These are phyloP conservation scores for Periophthalmodon schlosseri DNA, from an alignment of 2,113 vertebrate species.

Conservation along the genomic window DNA sequence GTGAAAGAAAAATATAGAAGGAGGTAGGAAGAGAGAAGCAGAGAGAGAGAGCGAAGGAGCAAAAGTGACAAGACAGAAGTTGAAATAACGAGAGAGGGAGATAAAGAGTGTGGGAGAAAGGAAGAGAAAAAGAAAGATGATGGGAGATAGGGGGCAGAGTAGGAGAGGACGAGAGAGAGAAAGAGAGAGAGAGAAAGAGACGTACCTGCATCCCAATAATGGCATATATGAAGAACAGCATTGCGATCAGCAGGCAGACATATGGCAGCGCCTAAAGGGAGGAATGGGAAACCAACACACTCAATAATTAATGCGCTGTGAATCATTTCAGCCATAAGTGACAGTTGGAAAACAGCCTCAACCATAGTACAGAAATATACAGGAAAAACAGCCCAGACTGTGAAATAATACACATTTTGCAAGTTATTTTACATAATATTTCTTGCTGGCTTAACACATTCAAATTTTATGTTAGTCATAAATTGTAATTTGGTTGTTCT, in stretches of 20 bases:
- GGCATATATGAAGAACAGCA: conserved; percentile 98
- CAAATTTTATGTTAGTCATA: too few species aligned
- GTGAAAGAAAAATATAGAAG: not conserved
- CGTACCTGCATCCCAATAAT: conserved; percentile 98
- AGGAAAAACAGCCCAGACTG: not conserved
- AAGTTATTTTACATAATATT: too few species aligned
- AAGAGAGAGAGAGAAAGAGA: not conserved
- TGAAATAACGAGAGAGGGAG: not conserved
- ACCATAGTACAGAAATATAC: not conserved
- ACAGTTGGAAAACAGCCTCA: not conserved
- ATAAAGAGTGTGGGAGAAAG: not conserved
- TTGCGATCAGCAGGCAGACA: conserved; percentile 95
- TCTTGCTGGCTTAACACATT: too few species aligned
- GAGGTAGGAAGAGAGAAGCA: not conserved
- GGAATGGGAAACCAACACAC: conserved; percentile 29
- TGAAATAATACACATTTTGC: not conserved
- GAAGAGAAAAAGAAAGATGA: too few species aligned
- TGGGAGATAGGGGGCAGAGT: too few species aligned
- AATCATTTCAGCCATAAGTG: conserved; percentile 1
- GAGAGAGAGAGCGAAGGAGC: not conserved
- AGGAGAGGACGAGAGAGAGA: not conserved
- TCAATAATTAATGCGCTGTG: conserved; percentile 15
- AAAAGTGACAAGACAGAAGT: too few species aligned
- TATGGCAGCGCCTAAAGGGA: conserved; percentile 90
- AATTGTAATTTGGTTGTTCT: not conserved